Base-by-base conservation (phyloP, 2,797 vertebrate genomes). In the Mormyrus hasselquistii region DNA sequence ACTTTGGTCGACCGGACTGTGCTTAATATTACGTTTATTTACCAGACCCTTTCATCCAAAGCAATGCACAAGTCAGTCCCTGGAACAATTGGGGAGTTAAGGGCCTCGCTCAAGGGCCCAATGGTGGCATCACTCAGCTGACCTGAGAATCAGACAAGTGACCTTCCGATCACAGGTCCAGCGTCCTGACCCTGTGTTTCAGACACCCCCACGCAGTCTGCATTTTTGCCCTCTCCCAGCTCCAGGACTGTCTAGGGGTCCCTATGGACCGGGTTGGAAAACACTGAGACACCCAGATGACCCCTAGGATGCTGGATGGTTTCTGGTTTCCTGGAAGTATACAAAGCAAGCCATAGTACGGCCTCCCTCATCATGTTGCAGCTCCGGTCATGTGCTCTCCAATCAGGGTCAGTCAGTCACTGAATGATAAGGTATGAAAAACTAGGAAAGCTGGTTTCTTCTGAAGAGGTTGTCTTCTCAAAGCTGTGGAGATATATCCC, bases 391-490 rank as follows among this genome's bases (percentile, higher is more conserved):
- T 8, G 7, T 59, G 6, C 57, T 59, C 57, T 59, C 57, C 57
- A 59, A n/a, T 59, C 79, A 50, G 44, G 79, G 47, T 29, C 47
- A 50, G n/a, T 53, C 83, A 16, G 8, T 22, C 12, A 50, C 22
- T 86, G 84, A 16, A 86, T 90, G 44, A 91, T 73, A 49, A 25
- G 49, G 76, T 92, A 89, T 90, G 90, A 91, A 91, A 92, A 89
- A 92, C 82, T 91, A 91, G 91, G 89, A 91, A 93, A 90, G 76
- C 38, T 25, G 79, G 44, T 47, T 83, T 83, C 47, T 44, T 83
- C 79, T 83, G 34, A n/a, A 83, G 79, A 83, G 79, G 44, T 83
- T 83, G 29, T 44, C 79, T 47, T 83, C 82, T 84, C 47, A 25
- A 44, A 25, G 82, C 47, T 50, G 0, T 12, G 19, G 90, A 91